Evolutionary conservation across 2,888 invertebrate genomes (phyloP).

Genomic region (Saturnia japonica): DNA sequence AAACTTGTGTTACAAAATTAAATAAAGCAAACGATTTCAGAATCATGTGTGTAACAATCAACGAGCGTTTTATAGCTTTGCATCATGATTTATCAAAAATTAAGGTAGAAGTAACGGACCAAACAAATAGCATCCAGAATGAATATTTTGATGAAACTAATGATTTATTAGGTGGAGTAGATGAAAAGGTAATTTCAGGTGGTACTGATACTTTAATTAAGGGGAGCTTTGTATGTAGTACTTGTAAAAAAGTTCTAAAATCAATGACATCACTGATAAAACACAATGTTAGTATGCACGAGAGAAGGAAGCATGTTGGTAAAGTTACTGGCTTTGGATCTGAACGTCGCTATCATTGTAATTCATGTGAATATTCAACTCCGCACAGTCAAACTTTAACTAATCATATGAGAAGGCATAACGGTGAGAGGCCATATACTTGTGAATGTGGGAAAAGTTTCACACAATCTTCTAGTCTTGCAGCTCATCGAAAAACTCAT

Average conservation of each 20-base stretch:
- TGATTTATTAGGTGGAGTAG: slow-evolving; percentile 23
- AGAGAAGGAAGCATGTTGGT: slow-evolving; percentile 61
- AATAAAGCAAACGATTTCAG: slow-evolving; percentile 55
- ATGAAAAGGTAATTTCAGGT: slow-evolving; percentile 15
- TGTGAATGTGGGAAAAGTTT: slow-evolving; percentile 75
- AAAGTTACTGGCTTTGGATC: slow-evolving; percentile 67
- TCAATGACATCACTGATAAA: slow-evolving; percentile 55
- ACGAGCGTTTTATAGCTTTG: slow-evolving; percentile 48
- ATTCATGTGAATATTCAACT: slow-evolving; percentile 67
- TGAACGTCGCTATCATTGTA: slow-evolving; percentile 65
- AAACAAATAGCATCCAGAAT: not conserved
- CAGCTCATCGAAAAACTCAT: slow-evolving; percentile 71
- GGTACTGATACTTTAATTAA: slow-evolving; percentile 9
- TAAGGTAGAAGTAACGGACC: slow-evolving; percentile 13
- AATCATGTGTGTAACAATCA: slow-evolving; percentile 58
- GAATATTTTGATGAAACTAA: slow-evolving; percentile 10
- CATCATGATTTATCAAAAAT: slow-evolving; percentile 27
- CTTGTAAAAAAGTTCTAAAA: slow-evolving; percentile 62
- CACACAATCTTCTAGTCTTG: slow-evolving; percentile 69
- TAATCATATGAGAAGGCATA: slow-evolving; percentile 72
- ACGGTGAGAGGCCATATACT: slow-evolving; percentile 68
- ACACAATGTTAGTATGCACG: slow-evolving; percentile 66
- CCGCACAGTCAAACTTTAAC: slow-evolving; percentile 74
- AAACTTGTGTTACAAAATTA: slow-evolving; percentile 54
- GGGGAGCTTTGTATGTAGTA: slow-evolving; percentile 43